Evolutionary conservation across 2,888 invertebrate species (phyloP), one percentile per base, ranked within the genome.

Genomic region (Caenorhabditis angaria): DNA sequence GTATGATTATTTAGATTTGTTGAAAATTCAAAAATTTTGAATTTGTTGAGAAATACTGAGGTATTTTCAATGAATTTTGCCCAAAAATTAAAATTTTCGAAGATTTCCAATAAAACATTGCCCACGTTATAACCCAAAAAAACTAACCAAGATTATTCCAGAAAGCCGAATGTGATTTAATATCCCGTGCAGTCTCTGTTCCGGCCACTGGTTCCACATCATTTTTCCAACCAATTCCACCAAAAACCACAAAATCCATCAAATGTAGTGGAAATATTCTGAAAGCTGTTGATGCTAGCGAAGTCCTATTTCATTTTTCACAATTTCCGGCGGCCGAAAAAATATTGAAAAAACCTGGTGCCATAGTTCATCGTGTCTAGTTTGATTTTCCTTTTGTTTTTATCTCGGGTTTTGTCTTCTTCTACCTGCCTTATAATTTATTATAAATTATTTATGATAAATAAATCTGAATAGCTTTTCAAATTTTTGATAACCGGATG

Each of bases 151-250:
- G 35, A 14, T 14, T 10, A 18, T 55, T 65, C 55, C 65, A 70
- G 70, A 70, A 70, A 63, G 59, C 70, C 5, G 74, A 68, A 48
- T 78, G 71, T 48, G 71, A 67, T 53, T 64, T 70, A 27, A 69
- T 78, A 54, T 69, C 74, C 6, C 63, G 72, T 12, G 76, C 79
- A 10, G 65, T 79, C 29, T 65, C 71, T 50, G 70, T 77, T 8
- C 79, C 76, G 18, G 62, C 76, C 18, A 62, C 65, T 18, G 60
- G 70, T 24, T 61, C 62, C 12, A 69, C 78, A 12, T 70, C 72
- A 14, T 79, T 79, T 64, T 79, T 77, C 51, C 79, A 79, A 56
- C 79, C 79, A 18, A 70, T 70, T 32, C 70, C 70, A 12, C 70
- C 70, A n/a, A 70, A 70, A 60, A 12, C 18, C 41, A 62, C 70